Percentiles rank a stretch among this genome's conserved stretches.
These are phyloP conservation scores for Trissolcus japonicus DNA, from an alignment of 2,888 invertebrate species.

Conservation along the genomic window DNA sequence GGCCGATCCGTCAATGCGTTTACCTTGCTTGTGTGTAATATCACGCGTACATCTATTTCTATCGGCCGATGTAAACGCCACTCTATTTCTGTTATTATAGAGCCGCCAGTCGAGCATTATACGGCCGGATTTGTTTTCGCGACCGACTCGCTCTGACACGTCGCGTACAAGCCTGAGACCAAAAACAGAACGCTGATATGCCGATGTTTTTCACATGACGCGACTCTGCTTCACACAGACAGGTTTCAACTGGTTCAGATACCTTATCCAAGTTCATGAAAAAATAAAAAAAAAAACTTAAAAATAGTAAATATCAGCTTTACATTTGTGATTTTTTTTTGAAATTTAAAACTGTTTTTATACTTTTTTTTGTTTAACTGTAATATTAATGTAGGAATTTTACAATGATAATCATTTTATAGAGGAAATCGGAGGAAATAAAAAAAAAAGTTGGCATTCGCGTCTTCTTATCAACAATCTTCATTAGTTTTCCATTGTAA, in stretches of 20 bases:
- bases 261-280: too few relatives aligned
- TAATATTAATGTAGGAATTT: too few relatives aligned
- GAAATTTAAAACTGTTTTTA: neutral
- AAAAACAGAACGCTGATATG: too few relatives aligned
- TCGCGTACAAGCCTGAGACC: too few relatives aligned
- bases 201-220: too few relatives aligned
- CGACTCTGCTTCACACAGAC: too few relatives aligned
- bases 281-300: too few relatives aligned
- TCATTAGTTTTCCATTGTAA: neutral
- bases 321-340: too few relatives aligned
- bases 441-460: neutral
- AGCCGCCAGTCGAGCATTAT: slow-evolving; percentile 22
- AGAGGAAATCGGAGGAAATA: neutral
- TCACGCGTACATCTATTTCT: slow-evolving; percentile 52
- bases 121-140: slow-evolving; percentile 35
- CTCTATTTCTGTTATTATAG: slow-evolving; percentile 50
- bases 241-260: too few relatives aligned
- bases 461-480: neutral
- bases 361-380: too few relatives aligned
- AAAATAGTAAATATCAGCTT: too few relatives aligned
- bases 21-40: slow-evolving; percentile 54
- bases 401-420: too few relatives aligned
- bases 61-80: slow-evolving; percentile 51
- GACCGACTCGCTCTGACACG: slow-evolving; percentile 4
- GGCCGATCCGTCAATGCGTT: slow-evolving; percentile 54